Percentiles rank a stretch among this genome's conserved stretches.
Conservation (phyloP, 1,140 invertebrate species). For the Trinorchestia longiramus region DNA sequence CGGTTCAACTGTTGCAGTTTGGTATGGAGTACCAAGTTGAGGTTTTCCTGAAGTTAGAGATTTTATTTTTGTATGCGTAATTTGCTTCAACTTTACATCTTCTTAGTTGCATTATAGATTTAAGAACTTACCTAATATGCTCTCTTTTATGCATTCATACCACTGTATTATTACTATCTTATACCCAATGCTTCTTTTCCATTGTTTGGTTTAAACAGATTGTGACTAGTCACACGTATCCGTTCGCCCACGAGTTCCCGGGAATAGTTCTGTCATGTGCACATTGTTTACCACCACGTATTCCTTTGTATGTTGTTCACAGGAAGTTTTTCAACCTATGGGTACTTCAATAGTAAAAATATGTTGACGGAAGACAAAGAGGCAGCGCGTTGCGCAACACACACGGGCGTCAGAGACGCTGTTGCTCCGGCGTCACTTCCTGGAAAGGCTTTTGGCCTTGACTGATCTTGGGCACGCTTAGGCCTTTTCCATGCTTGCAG, state of each 20-base stretch:
- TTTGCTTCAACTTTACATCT: too few species aligned
- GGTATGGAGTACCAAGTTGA: too few species aligned
- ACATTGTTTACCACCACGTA: not conserved
- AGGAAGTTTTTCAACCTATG: not conserved
- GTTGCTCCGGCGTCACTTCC: not conserved
- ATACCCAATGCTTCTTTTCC: not conserved
- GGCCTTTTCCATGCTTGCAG: not conserved
- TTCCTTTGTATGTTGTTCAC: not conserved
- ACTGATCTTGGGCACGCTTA: not conserved
- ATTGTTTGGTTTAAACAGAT: not conserved
- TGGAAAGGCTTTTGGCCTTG: not conserved
- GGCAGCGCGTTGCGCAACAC: not conserved
- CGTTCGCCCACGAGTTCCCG: not conserved
- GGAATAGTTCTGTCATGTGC: not conserved
- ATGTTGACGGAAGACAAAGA: not conserved
- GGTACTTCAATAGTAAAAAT: not conserved
- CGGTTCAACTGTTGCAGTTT: too few species aligned
- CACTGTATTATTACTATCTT: too few species aligned
- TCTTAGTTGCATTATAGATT: too few species aligned
- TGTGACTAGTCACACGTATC: not conserved
- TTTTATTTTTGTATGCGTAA: too few species aligned
- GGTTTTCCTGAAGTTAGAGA: too few species aligned
- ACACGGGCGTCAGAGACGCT: not conserved
- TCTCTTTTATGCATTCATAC: too few species aligned
- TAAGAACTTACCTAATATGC: too few species aligned